Evolutionary conservation across 2,113 vertebrate genomes (phyloP).

Genomic region (Carassius gibelio): DNA sequence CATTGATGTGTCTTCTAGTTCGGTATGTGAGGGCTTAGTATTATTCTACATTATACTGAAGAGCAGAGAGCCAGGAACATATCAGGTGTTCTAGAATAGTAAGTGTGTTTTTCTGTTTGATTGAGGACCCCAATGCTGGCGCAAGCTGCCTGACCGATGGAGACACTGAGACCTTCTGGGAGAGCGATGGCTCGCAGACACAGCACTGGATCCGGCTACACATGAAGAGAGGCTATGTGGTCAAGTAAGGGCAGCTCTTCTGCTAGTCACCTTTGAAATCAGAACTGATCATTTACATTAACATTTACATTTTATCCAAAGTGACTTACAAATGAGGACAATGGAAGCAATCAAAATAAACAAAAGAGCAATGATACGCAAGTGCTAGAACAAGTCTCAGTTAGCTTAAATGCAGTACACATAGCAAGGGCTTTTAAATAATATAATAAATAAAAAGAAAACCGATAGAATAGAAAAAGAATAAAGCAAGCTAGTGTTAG

Average conservation of each 20-base stretch:
- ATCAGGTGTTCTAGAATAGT: not conserved
- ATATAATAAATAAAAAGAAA: too few relatives aligned
- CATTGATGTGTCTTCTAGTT: slow-evolving; percentile 93
- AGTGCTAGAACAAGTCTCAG: too few relatives aligned
- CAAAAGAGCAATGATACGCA: too few relatives aligned
- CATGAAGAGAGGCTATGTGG: slow-evolving; percentile 96
- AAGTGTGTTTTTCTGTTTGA: slow-evolving; percentile 40
- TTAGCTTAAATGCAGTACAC: too few relatives aligned
- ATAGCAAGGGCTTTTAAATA: too few relatives aligned
- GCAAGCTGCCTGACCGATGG: slow-evolving; percentile 90
- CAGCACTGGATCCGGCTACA: slow-evolving; percentile 98
- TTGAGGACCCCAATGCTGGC: slow-evolving; percentile 89
- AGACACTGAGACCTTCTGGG: slow-evolving; percentile 92
- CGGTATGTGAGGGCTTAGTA: slow-evolving; percentile 71
- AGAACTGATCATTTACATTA: not conserved
- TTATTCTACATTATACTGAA: not conserved
- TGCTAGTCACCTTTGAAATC: not conserved
- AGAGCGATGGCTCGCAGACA: slow-evolving; percentile 95
- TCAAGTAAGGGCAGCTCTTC: slow-evolving; percentile 81
- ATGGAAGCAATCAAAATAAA: too few relatives aligned
- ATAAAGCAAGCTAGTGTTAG: too few relatives aligned
- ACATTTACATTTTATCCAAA: too few relatives aligned
- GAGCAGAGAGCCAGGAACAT: not conserved
- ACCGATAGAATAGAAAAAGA: too few relatives aligned
- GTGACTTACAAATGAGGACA: too few relatives aligned